Evolutionary conservation across 1,140 invertebrate species (phyloP).

Genomic region (Bombus waltoni): DNA sequence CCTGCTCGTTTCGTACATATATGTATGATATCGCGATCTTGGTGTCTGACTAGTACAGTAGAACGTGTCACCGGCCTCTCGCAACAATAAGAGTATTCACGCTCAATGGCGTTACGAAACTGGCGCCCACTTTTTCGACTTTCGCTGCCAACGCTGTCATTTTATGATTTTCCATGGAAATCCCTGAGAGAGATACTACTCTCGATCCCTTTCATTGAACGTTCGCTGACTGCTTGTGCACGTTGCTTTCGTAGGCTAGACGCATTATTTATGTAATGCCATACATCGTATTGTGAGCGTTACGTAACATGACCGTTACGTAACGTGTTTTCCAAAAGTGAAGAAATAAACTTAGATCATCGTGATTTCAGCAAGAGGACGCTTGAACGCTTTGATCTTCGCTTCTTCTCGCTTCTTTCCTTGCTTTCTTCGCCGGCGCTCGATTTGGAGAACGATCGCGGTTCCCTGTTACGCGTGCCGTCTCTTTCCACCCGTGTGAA

Average conservation of each 20-base stretch:
- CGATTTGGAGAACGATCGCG: slow-evolving; percentile 17
- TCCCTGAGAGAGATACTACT: neutral
- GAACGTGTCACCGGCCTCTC: slow-evolving; percentile 18
- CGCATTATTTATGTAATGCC: slow-evolving; percentile 47
- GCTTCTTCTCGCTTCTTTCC: slow-evolving; percentile 18
- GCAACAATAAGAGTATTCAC: slow-evolving; percentile 21
- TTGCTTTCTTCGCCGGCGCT: neutral
- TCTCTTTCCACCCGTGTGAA: neutral
- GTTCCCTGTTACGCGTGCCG: neutral
- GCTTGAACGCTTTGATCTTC: slow-evolving; percentile 23
- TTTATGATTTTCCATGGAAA: slow-evolving; percentile 3
- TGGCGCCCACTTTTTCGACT: neutral
- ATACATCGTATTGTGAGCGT: slow-evolving; percentile 39
- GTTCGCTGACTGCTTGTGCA: neutral
- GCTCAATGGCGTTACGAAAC: neutral
- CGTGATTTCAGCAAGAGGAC: slow-evolving; percentile 47
- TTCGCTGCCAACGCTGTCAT: slow-evolving; percentile 8
- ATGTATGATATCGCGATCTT: neutral
- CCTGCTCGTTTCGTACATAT: neutral
- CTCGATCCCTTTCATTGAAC: neutral
- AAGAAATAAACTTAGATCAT: slow-evolving; percentile 51
- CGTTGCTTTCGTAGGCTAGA: neutral
- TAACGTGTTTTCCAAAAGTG: slow-evolving; percentile 52
- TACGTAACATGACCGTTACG: slow-evolving; percentile 22
- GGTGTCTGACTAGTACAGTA: neutral